These are phyloP conservation scores for Polyommatus icarus DNA, from an alignment of 2,888 invertebrate species.

Conservation along the genomic window DNA sequence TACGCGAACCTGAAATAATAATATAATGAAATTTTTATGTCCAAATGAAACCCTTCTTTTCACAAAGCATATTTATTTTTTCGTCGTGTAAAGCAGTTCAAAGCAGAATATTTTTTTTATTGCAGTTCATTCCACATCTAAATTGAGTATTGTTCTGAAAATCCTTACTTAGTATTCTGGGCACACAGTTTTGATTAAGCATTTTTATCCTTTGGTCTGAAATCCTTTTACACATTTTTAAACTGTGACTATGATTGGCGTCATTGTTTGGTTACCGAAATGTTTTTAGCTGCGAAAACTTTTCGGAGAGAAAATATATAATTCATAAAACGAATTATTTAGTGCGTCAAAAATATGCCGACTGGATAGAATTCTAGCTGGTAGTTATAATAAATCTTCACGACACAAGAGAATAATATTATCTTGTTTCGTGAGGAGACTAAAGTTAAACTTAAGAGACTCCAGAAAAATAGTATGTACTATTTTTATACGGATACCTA, in stretches of 20 bases:
- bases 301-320: too few relatives aligned
- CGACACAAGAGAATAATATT: too few relatives aligned
- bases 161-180: neutral
- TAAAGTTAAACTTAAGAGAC: too few relatives aligned
- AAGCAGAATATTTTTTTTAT: neutral
- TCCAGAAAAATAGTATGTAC: too few relatives aligned
- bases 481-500: too few relatives aligned
- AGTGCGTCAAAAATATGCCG: too few relatives aligned
- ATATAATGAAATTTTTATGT: neutral
- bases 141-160: constrained; percentile 8
- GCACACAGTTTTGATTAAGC: neutral
- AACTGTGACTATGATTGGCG: neutral
- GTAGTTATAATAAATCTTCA: too few relatives aligned
- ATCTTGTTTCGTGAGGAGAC: too few relatives aligned
- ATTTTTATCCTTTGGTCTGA: neutral
- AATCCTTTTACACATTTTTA: neutral
- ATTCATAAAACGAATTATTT: too few relatives aligned
- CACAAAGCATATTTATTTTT: neutral
- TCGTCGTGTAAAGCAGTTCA: neutral
- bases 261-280: neutral
- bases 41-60: neutral
- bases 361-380: too few relatives aligned
- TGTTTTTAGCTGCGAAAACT: too few relatives aligned
- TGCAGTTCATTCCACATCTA: neutral
- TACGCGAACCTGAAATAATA: neutral